Evolutionary conservation across 2,113 vertebrate species (phyloP).

Genomic region (Lagopus muta): DNA sequence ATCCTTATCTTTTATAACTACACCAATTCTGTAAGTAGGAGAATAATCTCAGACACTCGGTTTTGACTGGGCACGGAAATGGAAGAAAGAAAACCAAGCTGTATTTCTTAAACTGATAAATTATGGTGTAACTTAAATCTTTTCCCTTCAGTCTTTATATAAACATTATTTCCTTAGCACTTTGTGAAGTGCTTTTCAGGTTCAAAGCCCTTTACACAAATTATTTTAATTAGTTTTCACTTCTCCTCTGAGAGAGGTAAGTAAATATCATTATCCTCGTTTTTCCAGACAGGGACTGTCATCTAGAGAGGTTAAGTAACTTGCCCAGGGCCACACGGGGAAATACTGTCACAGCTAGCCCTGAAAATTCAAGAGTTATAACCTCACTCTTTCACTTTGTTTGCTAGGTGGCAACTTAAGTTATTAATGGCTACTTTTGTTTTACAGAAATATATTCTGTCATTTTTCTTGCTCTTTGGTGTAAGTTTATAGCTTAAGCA

Average conservation of each 20-base stretch:
- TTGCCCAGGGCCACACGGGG: slow-evolving; percentile 13
- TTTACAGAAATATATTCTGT: not conserved
- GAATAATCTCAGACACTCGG: not conserved
- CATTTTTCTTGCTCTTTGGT: not conserved
- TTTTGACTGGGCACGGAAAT: not conserved
- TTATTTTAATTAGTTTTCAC: slow-evolving; percentile 63
- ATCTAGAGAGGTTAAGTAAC: slow-evolving; percentile 60
- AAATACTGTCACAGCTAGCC: not conserved
- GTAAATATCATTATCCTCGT: slow-evolving; percentile 60
- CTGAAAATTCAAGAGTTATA: not conserved
- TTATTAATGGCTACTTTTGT: not conserved
- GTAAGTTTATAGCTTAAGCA: not conserved
- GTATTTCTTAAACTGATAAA: not conserved
- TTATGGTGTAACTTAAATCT: not conserved
- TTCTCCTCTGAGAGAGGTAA: slow-evolving; percentile 37
- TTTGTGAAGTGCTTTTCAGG: slow-evolving; percentile 30
- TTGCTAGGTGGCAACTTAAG: not conserved
- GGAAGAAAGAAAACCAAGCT: not conserved
- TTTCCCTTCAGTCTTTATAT: slow-evolving; percentile 8
- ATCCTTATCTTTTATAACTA: not conserved
- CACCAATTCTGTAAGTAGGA: not conserved
- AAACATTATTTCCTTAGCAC: not conserved
- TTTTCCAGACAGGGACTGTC: slow-evolving; percentile 45
- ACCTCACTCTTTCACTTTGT: not conserved
- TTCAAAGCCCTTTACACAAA: slow-evolving; percentile 52